Evolutionary conservation across 1,140 invertebrate species (phyloP).

Genomic region (Elysia chlorotica): DNA sequence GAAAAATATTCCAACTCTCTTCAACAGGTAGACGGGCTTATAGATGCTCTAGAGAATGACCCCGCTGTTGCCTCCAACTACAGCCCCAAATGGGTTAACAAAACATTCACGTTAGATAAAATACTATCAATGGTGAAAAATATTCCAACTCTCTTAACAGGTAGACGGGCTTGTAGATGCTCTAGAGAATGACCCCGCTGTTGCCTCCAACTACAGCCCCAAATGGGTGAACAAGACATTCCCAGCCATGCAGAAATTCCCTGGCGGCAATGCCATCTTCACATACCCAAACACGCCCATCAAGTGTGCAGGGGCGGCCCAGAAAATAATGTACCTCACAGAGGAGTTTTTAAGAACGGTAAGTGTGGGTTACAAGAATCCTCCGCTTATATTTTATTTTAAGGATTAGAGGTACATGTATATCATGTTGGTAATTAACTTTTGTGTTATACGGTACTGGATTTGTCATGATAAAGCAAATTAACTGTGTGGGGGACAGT

Average conservation of each 20-base stretch:
- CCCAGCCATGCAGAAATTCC: conserved; percentile 72
- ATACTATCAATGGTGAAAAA: too few species aligned
- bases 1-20: neutral
- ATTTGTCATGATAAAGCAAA: too few species aligned
- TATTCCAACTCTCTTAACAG: conserved; percentile 62
- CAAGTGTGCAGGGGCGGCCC: conserved; percentile 97
- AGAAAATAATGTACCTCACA: conserved; percentile 93
- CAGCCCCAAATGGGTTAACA: conserved; percentile 77
- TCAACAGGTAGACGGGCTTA: conserved; percentile 81
- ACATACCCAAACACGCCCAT: conserved; percentile 90
- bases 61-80: conserved; percentile 90
- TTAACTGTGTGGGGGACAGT: too few species aligned
- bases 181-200: conserved; percentile 70
- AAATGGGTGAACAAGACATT: conserved; percentile 83
- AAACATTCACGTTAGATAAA: conserved; percentile 88
- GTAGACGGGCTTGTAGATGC: conserved; percentile 84
- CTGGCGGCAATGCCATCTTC: conserved; percentile 87
- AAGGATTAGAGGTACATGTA: too few species aligned
- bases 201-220: conserved; percentile 89
- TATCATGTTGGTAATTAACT: too few species aligned
- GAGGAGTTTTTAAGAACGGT: conserved; percentile 86
- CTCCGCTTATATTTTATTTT: too few species aligned
- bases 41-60: conserved; percentile 73
- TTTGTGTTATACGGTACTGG: too few species aligned
- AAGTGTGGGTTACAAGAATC: conserved; percentile 10